Percentiles rank a stretch among this genome's conserved stretches.
phyloP scores from a whole-genome alignment of 2,113 vertebrate species.

The Empidonax traillii region DNA sequence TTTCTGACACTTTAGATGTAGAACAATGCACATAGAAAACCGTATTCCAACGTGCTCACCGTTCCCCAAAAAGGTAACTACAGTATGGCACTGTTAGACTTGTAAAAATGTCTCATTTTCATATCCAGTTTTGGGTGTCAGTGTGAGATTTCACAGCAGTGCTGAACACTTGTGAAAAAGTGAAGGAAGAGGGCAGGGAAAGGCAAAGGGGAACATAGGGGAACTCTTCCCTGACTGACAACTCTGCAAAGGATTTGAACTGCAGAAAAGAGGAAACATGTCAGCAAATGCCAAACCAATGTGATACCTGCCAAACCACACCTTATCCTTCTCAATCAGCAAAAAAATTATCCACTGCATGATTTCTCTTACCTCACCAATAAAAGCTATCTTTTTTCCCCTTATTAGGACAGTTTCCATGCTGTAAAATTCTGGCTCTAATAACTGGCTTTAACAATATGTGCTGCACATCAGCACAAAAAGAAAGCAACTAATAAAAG shows the following conservation, averaged over 20 bases:
- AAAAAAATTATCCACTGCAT: conserved; percentile 55
- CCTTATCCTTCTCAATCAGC: conserved; percentile 76
- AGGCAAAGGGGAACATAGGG: not conserved
- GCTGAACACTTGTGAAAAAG: not conserved
- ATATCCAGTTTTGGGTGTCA: not conserved
- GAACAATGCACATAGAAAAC: not conserved
- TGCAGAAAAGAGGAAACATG: conserved; percentile 62
- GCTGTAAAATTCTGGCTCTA: conserved; percentile 25
- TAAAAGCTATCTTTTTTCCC: conserved; percentile 57
- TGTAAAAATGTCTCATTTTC: not conserved
- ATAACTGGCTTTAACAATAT: conserved; percentile 55
- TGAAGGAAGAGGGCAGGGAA: not conserved
- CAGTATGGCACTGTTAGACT: not conserved
- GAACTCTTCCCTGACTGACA: conserved; percentile 9
- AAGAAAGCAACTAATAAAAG: conserved; percentile 41
- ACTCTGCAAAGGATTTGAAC: conserved; percentile 48
- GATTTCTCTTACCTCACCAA: conserved; percentile 71
- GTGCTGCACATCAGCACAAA: conserved; percentile 73
- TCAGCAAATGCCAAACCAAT: conserved; percentile 70
- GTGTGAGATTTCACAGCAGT: not conserved
- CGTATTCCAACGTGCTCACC: fast-evolving
- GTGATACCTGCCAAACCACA: conserved; percentile 76
- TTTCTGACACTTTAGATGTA: not conserved
- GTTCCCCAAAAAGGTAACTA: not conserved
- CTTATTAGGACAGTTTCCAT: conserved; percentile 77